Conservation (phyloP, 2,113 vertebrate species). For the Engraulis encrasicolus region DNA sequence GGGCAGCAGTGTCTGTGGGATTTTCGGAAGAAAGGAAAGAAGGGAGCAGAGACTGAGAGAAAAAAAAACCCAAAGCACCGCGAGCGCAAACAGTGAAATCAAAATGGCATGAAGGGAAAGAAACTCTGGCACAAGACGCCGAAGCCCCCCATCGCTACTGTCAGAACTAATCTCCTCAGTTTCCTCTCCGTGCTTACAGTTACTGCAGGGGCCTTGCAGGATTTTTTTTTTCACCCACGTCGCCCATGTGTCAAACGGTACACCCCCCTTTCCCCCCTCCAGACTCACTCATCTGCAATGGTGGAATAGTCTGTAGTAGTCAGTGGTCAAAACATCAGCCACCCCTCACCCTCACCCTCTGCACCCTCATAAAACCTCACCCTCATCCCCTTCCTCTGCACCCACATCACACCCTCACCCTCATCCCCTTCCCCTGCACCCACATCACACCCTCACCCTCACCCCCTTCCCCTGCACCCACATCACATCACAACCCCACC, state of each 20-base stretch:
- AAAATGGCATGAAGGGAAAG: background rate
- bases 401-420: background rate
- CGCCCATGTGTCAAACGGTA: background rate
- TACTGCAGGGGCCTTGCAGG: background rate
- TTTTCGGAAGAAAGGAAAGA: background rate
- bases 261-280: background rate
- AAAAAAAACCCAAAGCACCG: too few relatives aligned
- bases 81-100: background rate
- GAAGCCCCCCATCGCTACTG: slow-evolving; percentile 3
- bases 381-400: background rate
- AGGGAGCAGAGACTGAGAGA: too few relatives aligned
- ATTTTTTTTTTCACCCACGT: background rate
- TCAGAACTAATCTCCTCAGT: slow-evolving; percentile 3
- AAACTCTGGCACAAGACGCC: background rate
- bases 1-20: background rate
- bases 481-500: too few relatives aligned
- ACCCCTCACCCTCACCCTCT: background rate
- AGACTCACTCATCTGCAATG: background rate
- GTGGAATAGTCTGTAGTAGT: background rate
- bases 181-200: background rate
- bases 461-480: too few relatives aligned
- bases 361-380: background rate
- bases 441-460: too few relatives aligned
- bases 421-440: too few relatives aligned
- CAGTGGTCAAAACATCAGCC: background rate